Conservation (phyloP, 2,888 invertebrate species). For the Oconnorella tubifera region DNA sequence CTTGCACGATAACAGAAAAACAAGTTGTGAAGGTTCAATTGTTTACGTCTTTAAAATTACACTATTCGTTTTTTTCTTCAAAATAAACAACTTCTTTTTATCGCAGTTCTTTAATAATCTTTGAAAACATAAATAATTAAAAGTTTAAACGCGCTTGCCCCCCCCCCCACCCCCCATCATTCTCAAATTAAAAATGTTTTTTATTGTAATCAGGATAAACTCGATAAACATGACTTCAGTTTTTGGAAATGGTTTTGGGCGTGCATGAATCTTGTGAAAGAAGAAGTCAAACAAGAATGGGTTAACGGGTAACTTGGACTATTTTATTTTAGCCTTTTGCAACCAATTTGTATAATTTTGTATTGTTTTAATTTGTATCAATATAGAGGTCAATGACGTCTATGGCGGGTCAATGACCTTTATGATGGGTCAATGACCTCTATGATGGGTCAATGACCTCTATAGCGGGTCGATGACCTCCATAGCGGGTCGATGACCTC, state of each 20-base stretch:
- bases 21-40: conserved; percentile 18
- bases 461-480: too few species aligned
- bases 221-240: conserved; percentile 29
- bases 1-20: conserved; percentile 16
- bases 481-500: too few species aligned
- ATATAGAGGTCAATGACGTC: too few species aligned
- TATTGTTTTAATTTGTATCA: background rate
- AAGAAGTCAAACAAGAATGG: conserved; percentile 31
- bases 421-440: too few species aligned
- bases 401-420: too few species aligned
- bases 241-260: conserved; percentile 36
- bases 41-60: background rate
- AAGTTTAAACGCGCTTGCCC: too few species aligned
- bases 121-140: too few species aligned
- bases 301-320: conserved; percentile 29
- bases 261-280: conserved; percentile 30
- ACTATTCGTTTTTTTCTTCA: background rate
- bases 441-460: too few species aligned
- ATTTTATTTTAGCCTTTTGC: too few species aligned
- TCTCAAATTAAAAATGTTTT: too few species aligned
- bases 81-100: background rate
- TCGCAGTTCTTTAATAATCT: background rate
- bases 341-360: too few species aligned
- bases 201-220: conserved; percentile 24
- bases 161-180: too few species aligned